Percentiles rank a stretch among this genome's conserved stretches.
Conservation (phyloP, 2,113 vertebrate genomes). For the Trematocara marginatum region DNA sequence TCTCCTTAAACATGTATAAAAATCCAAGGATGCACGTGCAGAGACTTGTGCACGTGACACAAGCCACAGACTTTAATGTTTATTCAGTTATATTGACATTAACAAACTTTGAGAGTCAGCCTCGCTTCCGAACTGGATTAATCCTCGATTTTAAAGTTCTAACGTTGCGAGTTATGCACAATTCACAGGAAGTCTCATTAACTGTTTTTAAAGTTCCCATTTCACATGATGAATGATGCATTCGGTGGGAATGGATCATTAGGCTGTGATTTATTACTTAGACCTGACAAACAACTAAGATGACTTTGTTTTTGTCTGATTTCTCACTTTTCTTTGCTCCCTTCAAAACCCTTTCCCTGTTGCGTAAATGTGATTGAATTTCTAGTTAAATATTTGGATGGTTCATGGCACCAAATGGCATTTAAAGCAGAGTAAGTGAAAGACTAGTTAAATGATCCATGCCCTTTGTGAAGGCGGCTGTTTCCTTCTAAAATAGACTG, state of each 20-base stretch:
- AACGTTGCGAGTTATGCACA: neutral
- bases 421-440: neutral
- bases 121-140: neutral
- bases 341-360: neutral
- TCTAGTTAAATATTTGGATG: neutral
- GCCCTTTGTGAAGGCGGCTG: neutral
- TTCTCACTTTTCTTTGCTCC: neutral
- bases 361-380: neutral
- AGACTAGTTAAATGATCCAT: neutral
- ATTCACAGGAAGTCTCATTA: neutral
- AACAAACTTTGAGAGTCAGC: neutral
- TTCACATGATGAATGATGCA: neutral
- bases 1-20: neutral
- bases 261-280: neutral
- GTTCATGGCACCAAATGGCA: neutral
- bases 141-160: neutral
- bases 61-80: neutral
- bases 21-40: neutral
- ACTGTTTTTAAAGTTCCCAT: neutral
- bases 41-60: no score
- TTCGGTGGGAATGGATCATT: neutral
- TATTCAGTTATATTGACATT: neutral
- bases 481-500: neutral
- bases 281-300: neutral
- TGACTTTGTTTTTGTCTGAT: neutral